Conservation (phyloP, 2,113 vertebrate genomes). For the Cephalopholis sonnerati region DNA sequence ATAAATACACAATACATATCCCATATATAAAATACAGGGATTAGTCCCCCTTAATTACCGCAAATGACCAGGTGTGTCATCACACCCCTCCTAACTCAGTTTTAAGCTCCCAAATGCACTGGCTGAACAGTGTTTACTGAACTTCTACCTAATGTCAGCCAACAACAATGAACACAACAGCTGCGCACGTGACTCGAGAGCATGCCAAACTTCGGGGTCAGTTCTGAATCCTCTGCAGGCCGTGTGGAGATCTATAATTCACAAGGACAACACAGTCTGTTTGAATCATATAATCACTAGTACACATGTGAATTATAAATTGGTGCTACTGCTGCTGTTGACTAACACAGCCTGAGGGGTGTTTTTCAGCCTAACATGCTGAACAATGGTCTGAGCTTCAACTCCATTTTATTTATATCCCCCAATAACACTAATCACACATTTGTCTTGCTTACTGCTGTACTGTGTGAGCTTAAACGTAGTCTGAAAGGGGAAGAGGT, state of each 20-base stretch:
- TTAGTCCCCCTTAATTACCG: neutral
- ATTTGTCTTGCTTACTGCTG: too few relatives aligned
- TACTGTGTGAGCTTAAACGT: too few relatives aligned
- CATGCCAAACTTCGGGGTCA: neutral
- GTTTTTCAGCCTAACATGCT: too few relatives aligned
- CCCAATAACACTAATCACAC: too few relatives aligned
- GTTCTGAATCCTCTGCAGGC: neutral
- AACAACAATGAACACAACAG: neutral
- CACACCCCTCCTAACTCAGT: neutral
- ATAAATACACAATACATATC: conserved; percentile 1
- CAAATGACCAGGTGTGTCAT: neutral
- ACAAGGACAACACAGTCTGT: neutral
- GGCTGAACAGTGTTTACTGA: neutral
- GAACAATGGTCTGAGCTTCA: too few relatives aligned
- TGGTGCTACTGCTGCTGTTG: too few relatives aligned
- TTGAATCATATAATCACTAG: neutral
- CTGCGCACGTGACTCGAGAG: neutral
- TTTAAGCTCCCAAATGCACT: neutral
- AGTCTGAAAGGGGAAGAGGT: too few relatives aligned
- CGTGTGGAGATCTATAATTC: neutral
- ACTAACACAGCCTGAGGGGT: neutral
- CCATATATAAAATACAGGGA: neutral
- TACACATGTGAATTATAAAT: neutral
- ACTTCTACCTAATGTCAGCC: too few relatives aligned
- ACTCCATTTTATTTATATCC: too few relatives aligned